Evolutionary conservation across 1,140 invertebrate species (phyloP), one percentile per base, ranked within the genome.

Genomic region (Drosophila punjabiensis): DNA sequence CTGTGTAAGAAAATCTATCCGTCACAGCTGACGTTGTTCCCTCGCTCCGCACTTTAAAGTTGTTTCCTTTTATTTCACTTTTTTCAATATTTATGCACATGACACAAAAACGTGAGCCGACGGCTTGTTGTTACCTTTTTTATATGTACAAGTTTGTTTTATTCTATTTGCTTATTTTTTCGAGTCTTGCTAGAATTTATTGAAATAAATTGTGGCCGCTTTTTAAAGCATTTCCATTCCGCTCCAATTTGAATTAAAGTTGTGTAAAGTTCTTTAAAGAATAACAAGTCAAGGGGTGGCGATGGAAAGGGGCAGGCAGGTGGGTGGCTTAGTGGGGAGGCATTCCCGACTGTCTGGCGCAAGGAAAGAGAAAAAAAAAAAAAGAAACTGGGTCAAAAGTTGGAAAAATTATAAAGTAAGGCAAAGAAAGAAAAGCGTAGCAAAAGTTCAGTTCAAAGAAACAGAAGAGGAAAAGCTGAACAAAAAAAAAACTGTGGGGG

Each of bases 351-450:
- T 76, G 75, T 66, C 75, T 77, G 75, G 75, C 74, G 75, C 75
- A 77, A 67, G 55, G 28, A 66, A 64, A 67, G 55, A 37, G 55
- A 45, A 63, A 53, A 62, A 53, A 14, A 37, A 48, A 53, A 64
- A 28, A 65, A 48, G 63, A 81, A 88, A 84, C 77, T 88, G 85
- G 84, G 84, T 88, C 84, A 88, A 89, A 88, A 84, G 85, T 88
- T 88, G 85, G 84, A 84, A 88, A 88, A 88, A 87, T 81, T 87
- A 88, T 87, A 78, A 88, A 81, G 78, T 79, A 86, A 78, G 32
- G 76, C 65, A 79, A 70, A 79, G 75, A 79, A 70, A 83, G 85
- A 88, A 88, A 89, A 84, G 84, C 86, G 78, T 75, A 64, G 77
- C 76, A 83, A 78, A 79, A 82, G 78, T 71, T 48, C 56, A 79